A percentile compares a stretch with the other conserved stretches of the same genome.
Conservation (phyloP, 2,888 invertebrate species). For the Tipula vernalis region DNA sequence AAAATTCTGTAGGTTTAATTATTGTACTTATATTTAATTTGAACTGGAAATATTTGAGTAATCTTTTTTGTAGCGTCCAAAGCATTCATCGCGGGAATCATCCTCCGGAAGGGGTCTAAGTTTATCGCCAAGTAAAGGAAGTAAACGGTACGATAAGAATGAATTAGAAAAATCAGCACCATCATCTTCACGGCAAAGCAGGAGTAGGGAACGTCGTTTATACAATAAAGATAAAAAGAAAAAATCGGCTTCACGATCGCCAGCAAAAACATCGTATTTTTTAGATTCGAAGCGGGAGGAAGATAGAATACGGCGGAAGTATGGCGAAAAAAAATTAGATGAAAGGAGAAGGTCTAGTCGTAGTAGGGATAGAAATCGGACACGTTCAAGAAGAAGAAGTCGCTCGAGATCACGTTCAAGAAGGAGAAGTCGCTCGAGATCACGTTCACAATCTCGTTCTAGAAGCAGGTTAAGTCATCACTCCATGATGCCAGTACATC, state of each 20-base stretch:
- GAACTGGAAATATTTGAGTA: background rate
- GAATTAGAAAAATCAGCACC: background rate
- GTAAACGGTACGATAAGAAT: background rate
- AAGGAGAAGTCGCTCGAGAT: background rate
- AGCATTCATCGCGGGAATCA: background rate
- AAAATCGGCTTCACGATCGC: background rate
- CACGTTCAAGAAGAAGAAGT: background rate
- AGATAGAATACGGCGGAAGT: background rate
- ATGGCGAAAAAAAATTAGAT: background rate
- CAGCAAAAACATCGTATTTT: conserved; percentile 1
- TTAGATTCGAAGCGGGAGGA: background rate
- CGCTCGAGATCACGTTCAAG: background rate
- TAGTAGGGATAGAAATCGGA: background rate
- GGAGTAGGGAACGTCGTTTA: background rate
- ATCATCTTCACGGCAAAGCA: background rate
- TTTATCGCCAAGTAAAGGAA: background rate
- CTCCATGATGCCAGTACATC: background rate
- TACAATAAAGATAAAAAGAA: conserved; percentile 7
- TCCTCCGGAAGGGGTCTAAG: background rate
- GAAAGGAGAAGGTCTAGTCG: background rate
- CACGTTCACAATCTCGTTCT: background rate
- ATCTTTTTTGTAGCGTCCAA: background rate
- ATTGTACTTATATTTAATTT: background rate
- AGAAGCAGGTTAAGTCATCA: background rate
- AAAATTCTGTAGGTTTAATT: background rate